phyloP scores from a whole-genome alignment of 1,140 invertebrate species.

The Geopemphigus sp. region DNA sequence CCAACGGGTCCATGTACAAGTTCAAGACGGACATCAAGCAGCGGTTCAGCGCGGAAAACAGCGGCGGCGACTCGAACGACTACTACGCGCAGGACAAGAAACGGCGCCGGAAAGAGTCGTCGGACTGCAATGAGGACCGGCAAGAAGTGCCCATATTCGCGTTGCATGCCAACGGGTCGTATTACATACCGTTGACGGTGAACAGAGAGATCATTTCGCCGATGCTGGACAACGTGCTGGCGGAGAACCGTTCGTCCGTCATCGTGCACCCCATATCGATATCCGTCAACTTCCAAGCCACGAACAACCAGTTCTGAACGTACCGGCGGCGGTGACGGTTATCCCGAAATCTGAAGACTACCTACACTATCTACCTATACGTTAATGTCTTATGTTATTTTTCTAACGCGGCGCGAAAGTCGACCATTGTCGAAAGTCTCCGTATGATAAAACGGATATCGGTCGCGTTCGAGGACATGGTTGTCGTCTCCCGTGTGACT shows the following conservation, averaged over 20 bases:
- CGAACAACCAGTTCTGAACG: conserved; percentile 2
- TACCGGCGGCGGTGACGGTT: not conserved
- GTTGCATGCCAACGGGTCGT: conserved; percentile 80
- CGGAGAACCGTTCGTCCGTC: conserved; percentile 57
- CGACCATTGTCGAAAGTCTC: too few species aligned
- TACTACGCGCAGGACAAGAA: conserved; percentile 31
- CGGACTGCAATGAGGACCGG: not conserved
- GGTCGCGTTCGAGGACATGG: too few species aligned
- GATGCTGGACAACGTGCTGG: conserved; percentile 58
- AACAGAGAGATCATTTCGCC: conserved; percentile 73
- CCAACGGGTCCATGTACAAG: conserved; percentile 68
- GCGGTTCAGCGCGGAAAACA: conserved; percentile 63
- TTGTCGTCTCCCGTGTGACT: not conserved
- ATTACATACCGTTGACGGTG: conserved; percentile 86
- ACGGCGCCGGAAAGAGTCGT: not conserved
- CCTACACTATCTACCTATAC: too few species aligned
- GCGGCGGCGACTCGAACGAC: not conserved
- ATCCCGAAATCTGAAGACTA: too few species aligned
- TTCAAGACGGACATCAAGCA: conserved; percentile 94
- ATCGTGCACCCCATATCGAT: conserved; percentile 88
- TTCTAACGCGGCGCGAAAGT: too few species aligned
- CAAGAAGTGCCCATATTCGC: conserved; percentile 72
- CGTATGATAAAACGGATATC: too few species aligned
- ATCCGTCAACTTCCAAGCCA: conserved; percentile 74
- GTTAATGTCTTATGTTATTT: too few species aligned